Base-by-base conservation (phyloP, 2,797 vertebrate species). In the Sardinella longiceps region DNA sequence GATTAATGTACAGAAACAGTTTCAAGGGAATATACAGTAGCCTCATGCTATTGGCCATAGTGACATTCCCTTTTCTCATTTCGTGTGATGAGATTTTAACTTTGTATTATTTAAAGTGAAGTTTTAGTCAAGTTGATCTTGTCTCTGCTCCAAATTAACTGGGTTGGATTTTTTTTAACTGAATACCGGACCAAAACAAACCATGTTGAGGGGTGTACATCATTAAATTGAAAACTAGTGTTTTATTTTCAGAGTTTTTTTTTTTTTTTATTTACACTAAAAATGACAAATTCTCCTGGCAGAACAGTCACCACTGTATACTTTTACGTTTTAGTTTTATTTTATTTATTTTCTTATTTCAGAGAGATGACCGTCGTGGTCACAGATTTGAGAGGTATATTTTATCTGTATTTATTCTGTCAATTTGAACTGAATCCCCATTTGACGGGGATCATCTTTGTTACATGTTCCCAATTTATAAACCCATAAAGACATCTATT, bases 341-440 rank as follows among this genome's bases (percentile, higher is more conserved):
- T 77, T 77, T 77, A 77, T 77, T 77, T 77, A 77, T 77, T 77
- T 77, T 20, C 37, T 77, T 77, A 43, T 43, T 43, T 77, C 70
- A 39, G 37, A 77, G 37, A 77, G 70, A 23, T 77, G 70, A 43
- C 70, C 18, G 1, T 33, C 63, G 18, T 28, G 28, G 63, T 77
- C 70, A 77, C 70, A 77, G 70, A 77, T 39, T 39, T 77, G 70
- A 77, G 70, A 77, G 70, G 37, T 77, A 77, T 77, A 77, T 77
- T 77, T 77, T 77, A 77, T 77, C 70, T 77, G 70, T 77, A 77
- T 77, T 77, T 77, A 77, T 77, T 43, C 70, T 77, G 70, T 43
- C 70, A 33, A 43, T 77, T 77, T 77, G 43, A 77, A 77, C 70
- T 77, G 70, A 77, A 43, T 77, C 70, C 70, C 70, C 7, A 74